phyloP scores from a whole-genome alignment of 2,888 invertebrate genomes.

The Synergus laeviventris region DNA sequence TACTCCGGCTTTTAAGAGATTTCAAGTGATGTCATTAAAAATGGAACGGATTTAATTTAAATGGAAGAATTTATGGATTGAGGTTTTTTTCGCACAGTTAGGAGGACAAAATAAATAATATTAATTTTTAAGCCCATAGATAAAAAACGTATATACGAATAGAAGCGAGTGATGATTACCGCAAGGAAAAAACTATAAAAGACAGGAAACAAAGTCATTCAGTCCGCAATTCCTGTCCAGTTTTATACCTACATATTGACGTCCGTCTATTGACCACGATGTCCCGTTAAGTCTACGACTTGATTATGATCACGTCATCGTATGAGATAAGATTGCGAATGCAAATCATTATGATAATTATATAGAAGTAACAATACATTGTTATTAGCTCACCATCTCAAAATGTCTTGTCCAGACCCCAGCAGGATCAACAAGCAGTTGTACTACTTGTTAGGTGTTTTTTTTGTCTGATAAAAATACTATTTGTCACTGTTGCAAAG shows the following conservation, averaged over 20 bases:
- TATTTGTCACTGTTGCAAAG: background rate
- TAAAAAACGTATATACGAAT: background rate
- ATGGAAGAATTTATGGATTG: too few relatives aligned
- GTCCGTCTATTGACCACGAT: background rate
- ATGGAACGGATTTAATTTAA: too few relatives aligned
- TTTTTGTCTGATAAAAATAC: constrained; percentile 6
- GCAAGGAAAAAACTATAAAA: constrained; percentile 16
- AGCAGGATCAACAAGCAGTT: background rate
- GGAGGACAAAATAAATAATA: too few relatives aligned
- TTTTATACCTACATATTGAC: background rate
- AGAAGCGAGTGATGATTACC: background rate
- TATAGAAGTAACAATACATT: background rate
- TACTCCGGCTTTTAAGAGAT: too few relatives aligned
- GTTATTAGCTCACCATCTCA: background rate
- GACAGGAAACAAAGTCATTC: constrained; percentile 13
- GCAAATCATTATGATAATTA: constrained; percentile 18
- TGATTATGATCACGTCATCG: constrained; percentile 23
- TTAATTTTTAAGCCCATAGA: too few relatives aligned
- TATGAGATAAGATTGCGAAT: constrained; percentile 27
- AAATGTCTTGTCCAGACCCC: background rate
- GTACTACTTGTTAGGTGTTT: background rate
- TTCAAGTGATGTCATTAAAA: too few relatives aligned
- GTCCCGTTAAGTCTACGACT: constrained; percentile 8
- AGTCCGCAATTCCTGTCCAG: background rate
- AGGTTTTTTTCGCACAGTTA: too few relatives aligned